Evolutionary conservation across 1,140 invertebrate species (phyloP).

Genomic region (Streblospio benedicti): DNA sequence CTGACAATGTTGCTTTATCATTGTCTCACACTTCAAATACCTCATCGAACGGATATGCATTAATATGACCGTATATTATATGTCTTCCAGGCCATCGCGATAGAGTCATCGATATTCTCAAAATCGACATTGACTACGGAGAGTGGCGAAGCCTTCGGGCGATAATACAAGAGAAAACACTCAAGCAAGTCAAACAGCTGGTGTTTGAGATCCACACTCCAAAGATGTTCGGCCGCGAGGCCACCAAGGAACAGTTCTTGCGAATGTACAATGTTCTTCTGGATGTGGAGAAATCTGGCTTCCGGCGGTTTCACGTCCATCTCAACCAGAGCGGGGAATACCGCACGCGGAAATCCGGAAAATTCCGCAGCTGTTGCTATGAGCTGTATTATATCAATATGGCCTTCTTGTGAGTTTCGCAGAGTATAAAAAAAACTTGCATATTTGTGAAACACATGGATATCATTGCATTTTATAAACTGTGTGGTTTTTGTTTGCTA

Average conservation of each 20-base stretch:
- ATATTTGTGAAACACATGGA: too few species aligned
- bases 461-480: too few species aligned
- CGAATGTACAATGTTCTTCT: background rate
- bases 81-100: too few species aligned
- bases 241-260: background rate
- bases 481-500: too few species aligned
- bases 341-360: background rate
- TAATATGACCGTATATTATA: too few species aligned
- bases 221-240: background rate
- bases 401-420: too few species aligned
- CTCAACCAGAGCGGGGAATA: background rate
- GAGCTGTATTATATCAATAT: slow-evolving; percentile 13
- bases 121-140: slow-evolving; percentile 9
- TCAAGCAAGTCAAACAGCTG: slow-evolving; percentile 3
- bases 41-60: too few species aligned
- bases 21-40: too few species aligned
- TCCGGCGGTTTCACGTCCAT: slow-evolving; percentile 3
- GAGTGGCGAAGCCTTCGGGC: slow-evolving; percentile 4
- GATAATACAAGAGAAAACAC: slow-evolving; percentile 1
- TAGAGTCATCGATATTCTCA: slow-evolving; percentile 4
- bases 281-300: background rate
- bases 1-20: too few species aligned
- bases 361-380: slow-evolving; percentile 3
- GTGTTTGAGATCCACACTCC: slow-evolving; percentile 8
- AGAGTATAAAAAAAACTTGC: too few species aligned